phyloP scores from a whole-genome alignment of 1,140 invertebrate genomes.

The Parasteatoda tepidariorum region DNA sequence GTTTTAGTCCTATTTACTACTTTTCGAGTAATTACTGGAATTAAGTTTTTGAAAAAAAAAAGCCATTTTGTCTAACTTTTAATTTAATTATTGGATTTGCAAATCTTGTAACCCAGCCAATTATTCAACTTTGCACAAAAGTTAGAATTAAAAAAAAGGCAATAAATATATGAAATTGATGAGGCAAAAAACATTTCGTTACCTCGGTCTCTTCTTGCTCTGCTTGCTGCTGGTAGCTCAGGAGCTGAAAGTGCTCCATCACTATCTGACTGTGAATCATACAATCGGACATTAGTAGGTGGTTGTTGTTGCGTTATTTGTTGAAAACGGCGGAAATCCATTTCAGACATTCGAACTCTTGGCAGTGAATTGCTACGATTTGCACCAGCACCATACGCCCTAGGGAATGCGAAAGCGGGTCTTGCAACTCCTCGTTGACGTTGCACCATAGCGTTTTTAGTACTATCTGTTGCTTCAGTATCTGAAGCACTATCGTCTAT shows the following conservation, averaged over 20 bases:
- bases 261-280: slow-evolving; percentile 81
- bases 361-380: slow-evolving; percentile 66
- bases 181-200: too few species aligned
- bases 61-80: too few species aligned
- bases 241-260: slow-evolving; percentile 85
- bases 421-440: slow-evolving; percentile 37
- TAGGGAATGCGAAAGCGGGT: slow-evolving; percentile 52
- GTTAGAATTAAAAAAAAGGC: too few species aligned
- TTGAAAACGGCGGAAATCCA: slow-evolving; percentile 52
- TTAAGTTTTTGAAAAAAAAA: too few species aligned
- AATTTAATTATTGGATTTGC: too few species aligned
- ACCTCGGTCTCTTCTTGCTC: slow-evolving; percentile 52
- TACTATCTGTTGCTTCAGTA: slow-evolving; percentile 78
- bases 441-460: slow-evolving; percentile 5
- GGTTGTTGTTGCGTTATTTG: slow-evolving; percentile 62
- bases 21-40: too few species aligned
- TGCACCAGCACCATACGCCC: slow-evolving; percentile 65
- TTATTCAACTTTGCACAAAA: too few species aligned
- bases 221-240: slow-evolving; percentile 70
- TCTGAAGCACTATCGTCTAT: slow-evolving; percentile 91
- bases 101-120: too few species aligned
- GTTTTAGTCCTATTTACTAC: too few species aligned
- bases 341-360: slow-evolving; percentile 57
- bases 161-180: too few species aligned
- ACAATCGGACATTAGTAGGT: slow-evolving; percentile 67